These are phyloP conservation scores for Sinelater perroti DNA, from an alignment of 2,888 invertebrate genomes.

Conservation along the genomic window DNA sequence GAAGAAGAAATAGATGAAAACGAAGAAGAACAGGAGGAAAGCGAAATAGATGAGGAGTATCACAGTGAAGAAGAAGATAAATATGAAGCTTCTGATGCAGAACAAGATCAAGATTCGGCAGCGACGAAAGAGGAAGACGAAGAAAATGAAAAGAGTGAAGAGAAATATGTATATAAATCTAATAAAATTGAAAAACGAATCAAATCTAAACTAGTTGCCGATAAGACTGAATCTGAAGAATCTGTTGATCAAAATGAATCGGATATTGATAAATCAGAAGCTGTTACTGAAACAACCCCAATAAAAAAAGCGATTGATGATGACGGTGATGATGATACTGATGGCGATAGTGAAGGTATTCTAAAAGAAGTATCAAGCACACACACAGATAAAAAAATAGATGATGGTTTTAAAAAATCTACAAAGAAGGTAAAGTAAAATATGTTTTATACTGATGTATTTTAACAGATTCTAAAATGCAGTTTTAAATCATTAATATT, in stretches of 20 bases:
- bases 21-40: slow-evolving; percentile 41
- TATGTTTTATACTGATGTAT: too few relatives aligned
- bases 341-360: slow-evolving; percentile 37
- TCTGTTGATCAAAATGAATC: neutral
- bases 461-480: too few relatives aligned
- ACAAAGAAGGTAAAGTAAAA: neutral
- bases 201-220: neutral
- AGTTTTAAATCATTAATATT: too few relatives aligned
- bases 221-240: slow-evolving; percentile 28
- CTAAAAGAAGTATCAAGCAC: too few relatives aligned
- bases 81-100: slow-evolving; percentile 55
- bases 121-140: slow-evolving; percentile 11
- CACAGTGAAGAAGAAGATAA: slow-evolving; percentile 25
- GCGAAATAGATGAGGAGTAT: slow-evolving; percentile 40
- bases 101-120: slow-evolving; percentile 46
- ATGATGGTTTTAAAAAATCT: slow-evolving; percentile 21
- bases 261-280: neutral
- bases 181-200: neutral
- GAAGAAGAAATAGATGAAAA: slow-evolving; percentile 38
- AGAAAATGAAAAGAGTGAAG: slow-evolving; percentile 38
- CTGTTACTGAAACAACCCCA: neutral
- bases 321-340: slow-evolving; percentile 5
- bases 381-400: neutral
- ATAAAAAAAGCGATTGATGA: neutral
- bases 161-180: neutral